These are phyloP conservation scores for Asbolus verrucosus DNA, from an alignment of 1,140 invertebrate species.

Conservation along the genomic window DNA sequence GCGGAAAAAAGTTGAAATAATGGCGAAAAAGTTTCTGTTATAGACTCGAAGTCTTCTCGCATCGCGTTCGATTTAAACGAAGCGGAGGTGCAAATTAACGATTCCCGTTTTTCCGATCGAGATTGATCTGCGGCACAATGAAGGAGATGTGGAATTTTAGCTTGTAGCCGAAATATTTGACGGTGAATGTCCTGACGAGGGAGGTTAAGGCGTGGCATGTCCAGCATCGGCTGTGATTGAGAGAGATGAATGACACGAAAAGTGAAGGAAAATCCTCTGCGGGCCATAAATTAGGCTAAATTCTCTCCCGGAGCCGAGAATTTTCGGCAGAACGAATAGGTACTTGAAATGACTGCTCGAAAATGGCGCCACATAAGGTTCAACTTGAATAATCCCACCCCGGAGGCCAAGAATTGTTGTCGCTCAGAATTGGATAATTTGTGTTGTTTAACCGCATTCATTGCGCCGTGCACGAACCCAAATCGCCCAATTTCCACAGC, in stretches of 20 bases:
- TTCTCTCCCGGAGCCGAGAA: constrained; percentile 27
- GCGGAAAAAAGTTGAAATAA: no score
- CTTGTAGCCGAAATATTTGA: neutral
- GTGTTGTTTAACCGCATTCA: constrained; percentile 5
- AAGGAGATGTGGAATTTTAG: no score
- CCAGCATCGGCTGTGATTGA: constrained; percentile 6
- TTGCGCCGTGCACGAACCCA: no score
- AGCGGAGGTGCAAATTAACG: no score
- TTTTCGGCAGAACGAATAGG: constrained; percentile 38
- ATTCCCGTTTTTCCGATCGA: no score
- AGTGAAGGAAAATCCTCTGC: constrained; percentile 27
- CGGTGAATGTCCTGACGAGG: neutral
- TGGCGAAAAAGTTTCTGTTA: no score
- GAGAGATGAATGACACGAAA: constrained; percentile 16
- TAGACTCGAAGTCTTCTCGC: no score
- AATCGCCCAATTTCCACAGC: no score
- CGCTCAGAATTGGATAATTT: constrained; percentile 7
- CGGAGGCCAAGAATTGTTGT: constrained; percentile 5
- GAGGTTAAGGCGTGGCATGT: neutral
- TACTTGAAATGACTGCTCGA: constrained; percentile 13
- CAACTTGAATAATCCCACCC: constrained; percentile 32
- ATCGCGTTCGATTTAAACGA: no score
- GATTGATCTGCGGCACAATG: no score
- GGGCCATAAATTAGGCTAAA: constrained; percentile 11
- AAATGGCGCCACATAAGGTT: constrained; percentile 40